Base-by-base conservation (phyloP, 1,140 invertebrate species). In the Carposina sasakii region DNA sequence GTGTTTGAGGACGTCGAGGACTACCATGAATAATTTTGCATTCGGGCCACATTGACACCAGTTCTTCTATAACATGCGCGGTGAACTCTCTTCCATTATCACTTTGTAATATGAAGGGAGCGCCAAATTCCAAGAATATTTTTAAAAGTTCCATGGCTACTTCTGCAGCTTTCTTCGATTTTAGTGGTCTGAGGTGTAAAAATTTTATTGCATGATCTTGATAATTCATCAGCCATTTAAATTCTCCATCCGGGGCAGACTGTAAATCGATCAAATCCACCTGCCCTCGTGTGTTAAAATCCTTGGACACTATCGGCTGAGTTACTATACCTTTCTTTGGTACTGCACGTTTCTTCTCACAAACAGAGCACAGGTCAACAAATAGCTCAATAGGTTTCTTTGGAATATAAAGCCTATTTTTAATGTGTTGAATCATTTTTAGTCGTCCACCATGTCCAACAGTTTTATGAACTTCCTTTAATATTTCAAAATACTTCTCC, bases 191-290 rank as follows among this genome's bases (percentile, higher is more conserved):
- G 0, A 81, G 52, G 22, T 61, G 9, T 5, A 66, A 30, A 62
- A 82, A 87, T 57, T 87, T 88, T 5, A 77, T 86, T 1, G 76
- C 51, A 52, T 85, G 76, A 46, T 87, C 79, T 62, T 87, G 74
- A 56, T 87, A 87, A 17, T 76, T 62, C 22, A 87, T 46, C 28
- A 87, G 64, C 60, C 75, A 86, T 63, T 78, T 82, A 54, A 48
- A 86, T 2, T 76, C 57, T 24, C 64, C 60, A 67, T 85, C 79
- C 31, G 69, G 28, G 34, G 73, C 54, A 28, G 71, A 69, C 54
- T 87, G 85, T 30, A 81, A 52, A 64, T 86, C 77, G 41, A 87
- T 87, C 10, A 87, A 50, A 66, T 87, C 84, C 13, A 87, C 67
- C 65, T 86, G 79, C 48, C 72, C 77, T 41, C 81, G 34, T 19